phyloP scores from a whole-genome alignment of 2,113 vertebrate genomes.

The Fulica atra region DNA sequence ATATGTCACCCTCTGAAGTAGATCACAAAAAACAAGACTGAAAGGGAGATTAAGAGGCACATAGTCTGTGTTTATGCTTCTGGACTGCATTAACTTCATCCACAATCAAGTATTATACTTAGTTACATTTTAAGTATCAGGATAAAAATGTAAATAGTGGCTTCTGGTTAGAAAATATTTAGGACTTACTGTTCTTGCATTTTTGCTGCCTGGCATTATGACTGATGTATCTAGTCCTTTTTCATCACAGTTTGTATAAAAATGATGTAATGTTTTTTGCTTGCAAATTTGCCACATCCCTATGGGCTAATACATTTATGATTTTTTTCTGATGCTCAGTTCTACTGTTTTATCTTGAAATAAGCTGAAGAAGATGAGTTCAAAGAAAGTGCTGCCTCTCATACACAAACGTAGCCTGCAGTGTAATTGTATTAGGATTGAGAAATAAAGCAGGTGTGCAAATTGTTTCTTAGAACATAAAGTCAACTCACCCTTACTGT shows the following conservation, averaged over 20 bases:
- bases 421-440: conserved; percentile 3
- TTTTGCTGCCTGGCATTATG: not conserved
- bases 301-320: not conserved
- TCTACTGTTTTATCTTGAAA: not conserved
- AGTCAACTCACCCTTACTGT: not conserved
- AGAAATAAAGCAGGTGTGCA: conserved; percentile 6
- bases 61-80: not conserved
- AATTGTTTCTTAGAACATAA: not conserved
- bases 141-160: not conserved
- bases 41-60: not conserved
- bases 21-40: not conserved
- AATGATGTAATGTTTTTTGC: not conserved
- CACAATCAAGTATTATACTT: not conserved
- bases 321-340: not conserved
- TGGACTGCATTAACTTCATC: not conserved
- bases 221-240: not conserved
- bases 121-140: not conserved
- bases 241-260: not conserved
- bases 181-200: not conserved
- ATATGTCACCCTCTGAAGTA: not conserved
- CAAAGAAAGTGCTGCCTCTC: not conserved
- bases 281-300: not conserved
- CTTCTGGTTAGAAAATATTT: not conserved
- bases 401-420: not conserved
- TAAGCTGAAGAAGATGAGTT: not conserved